Base-by-base conservation (phyloP, 1,140 invertebrate species). In the Homalodisca vitripennis region DNA sequence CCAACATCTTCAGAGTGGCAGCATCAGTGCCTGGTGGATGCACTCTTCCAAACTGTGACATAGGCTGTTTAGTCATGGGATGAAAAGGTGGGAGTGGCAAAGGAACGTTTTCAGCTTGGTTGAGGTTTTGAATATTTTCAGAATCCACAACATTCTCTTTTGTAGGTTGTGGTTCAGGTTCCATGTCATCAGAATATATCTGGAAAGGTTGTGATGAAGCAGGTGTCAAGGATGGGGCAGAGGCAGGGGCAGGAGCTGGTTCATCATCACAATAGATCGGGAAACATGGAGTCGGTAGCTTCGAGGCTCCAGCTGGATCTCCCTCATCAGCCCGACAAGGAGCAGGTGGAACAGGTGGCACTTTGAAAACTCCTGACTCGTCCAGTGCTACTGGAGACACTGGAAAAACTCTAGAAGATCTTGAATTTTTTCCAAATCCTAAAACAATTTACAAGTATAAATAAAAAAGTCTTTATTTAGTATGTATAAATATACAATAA, bases 121-220 rank as follows among this genome's bases (percentile, higher is more conserved):
- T 3, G n/a, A n/a, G n/a, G n/a, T n/a, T n/a, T n/a, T n/a, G n/a
- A n/a, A n/a, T n/a, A n/a, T n/a, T n/a, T n/a, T n/a, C n/a, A n/a
- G n/a, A n/a, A n/a, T n/a, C n/a, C n/a, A n/a, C n/a, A n/a, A n/a
- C n/a, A n/a, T n/a, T n/a, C n/a, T n/a, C n/a, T n/a, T n/a, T n/a
- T n/a, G n/a, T n/a, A n/a, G n/a, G n/a, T n/a, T n/a, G n/a, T n/a
- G n/a, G n/a, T 66, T 51, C 29, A 41, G 27, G 22, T 14, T 66
- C 27, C 12, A 6, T 14, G 14, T 67, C 66, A 27, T 67, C 66
- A 2, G 34, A n/a, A 46, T 41, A 67, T 3, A 67, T 67, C 46
- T 67, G 41, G 46, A 67, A 47, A n/a, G 46, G 14, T 47, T n/a
- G n/a, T n/a, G n/a, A n/a, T n/a, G n/a, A n/a, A n/a, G n/a, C n/a